Evolutionary conservation across 2,797 vertebrate species (phyloP).

Genomic region (Ammospiza maritima): DNA sequence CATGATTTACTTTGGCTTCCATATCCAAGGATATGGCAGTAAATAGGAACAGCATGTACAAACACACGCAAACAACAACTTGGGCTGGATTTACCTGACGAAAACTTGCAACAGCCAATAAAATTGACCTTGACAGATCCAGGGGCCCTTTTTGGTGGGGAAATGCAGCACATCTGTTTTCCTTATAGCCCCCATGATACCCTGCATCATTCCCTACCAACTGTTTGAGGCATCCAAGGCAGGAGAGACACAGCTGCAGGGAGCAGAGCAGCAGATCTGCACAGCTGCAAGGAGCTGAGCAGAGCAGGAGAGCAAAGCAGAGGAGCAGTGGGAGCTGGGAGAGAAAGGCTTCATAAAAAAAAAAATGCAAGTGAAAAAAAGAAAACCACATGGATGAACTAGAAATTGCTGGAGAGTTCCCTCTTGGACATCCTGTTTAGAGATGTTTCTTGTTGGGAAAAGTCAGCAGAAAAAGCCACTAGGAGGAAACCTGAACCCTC

Average conservation of each 20-base stretch:
- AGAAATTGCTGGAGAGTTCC: slow-evolving; percentile 28
- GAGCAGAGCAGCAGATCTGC: slow-evolving; percentile 33
- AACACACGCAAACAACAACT: neutral
- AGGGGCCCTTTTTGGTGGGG: slow-evolving; percentile 16
- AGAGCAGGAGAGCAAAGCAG: slow-evolving; percentile 8
- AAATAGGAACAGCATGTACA: slow-evolving; percentile 15
- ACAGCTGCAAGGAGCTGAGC: slow-evolving; percentile 46
- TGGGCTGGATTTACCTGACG: slow-evolving; percentile 37
- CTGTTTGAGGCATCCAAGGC: slow-evolving; percentile 49
- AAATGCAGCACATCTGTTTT: slow-evolving; percentile 49
- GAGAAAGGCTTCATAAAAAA: neutral
- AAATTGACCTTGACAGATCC: neutral
- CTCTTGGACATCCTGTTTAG: slow-evolving; percentile 51
- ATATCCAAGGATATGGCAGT: neutral
- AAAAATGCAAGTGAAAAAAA: neutral
- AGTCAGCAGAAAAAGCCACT: slow-evolving; percentile 17
- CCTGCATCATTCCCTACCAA: slow-evolving; percentile 43
- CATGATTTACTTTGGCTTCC: neutral
- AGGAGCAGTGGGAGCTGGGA: slow-evolving; percentile 3
- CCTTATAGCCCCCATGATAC: slow-evolving; percentile 58
- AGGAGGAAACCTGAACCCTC: slow-evolving; percentile 20
- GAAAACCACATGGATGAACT: neutral
- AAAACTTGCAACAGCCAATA: slow-evolving; percentile 21
- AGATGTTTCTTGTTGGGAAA: slow-evolving; percentile 13
- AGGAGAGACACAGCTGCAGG: slow-evolving; percentile 41